phyloP scores from a whole-genome alignment of 2,888 invertebrate species.

The Idaea biselata region DNA sequence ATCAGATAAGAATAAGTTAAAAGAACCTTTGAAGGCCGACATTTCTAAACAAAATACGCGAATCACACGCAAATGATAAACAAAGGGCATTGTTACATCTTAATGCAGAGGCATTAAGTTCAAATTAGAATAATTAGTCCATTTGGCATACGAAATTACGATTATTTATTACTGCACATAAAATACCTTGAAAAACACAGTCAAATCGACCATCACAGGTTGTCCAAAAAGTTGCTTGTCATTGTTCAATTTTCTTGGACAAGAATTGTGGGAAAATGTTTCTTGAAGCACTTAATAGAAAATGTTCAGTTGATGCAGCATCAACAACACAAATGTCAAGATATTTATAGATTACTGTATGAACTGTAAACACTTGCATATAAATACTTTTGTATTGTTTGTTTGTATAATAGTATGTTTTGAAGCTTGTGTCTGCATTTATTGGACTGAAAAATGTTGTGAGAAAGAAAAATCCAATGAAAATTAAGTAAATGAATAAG shows the following conservation, averaged over 20 bases:
- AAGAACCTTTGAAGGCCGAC: not conserved
- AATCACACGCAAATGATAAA: slow-evolving; percentile 5
- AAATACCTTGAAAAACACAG: slow-evolving; percentile 27
- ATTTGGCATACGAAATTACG: slow-evolving; percentile 36
- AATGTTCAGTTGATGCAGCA: slow-evolving; percentile 8
- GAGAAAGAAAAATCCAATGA: not conserved
- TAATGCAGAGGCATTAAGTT: slow-evolving; percentile 10
- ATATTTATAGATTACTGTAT: slow-evolving; percentile 72
- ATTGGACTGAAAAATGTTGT: not conserved
- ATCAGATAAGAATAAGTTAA: not conserved
- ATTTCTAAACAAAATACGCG: not conserved
- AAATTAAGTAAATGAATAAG: too few species aligned
- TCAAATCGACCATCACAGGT: slow-evolving; percentile 28
- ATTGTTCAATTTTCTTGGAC: slow-evolving; percentile 15
- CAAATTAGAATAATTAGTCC: slow-evolving; percentile 5
- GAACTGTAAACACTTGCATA: slow-evolving; percentile 50
- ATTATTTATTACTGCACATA: slow-evolving; percentile 51
- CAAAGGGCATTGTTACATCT: slow-evolving; percentile 3
- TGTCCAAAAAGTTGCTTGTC: slow-evolving; percentile 15
- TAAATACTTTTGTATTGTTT: slow-evolving; percentile 36
- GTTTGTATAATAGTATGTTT: slow-evolving; percentile 29
- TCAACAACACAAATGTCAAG: slow-evolving; percentile 43
- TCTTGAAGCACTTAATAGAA: slow-evolving; percentile 8
- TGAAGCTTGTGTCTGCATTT: slow-evolving; percentile 20
- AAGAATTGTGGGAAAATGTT: slow-evolving; percentile 12